These are phyloP conservation scores for Anolis sagrei DNA, from an alignment of 2,113 vertebrate genomes.

Conservation along the genomic window DNA sequence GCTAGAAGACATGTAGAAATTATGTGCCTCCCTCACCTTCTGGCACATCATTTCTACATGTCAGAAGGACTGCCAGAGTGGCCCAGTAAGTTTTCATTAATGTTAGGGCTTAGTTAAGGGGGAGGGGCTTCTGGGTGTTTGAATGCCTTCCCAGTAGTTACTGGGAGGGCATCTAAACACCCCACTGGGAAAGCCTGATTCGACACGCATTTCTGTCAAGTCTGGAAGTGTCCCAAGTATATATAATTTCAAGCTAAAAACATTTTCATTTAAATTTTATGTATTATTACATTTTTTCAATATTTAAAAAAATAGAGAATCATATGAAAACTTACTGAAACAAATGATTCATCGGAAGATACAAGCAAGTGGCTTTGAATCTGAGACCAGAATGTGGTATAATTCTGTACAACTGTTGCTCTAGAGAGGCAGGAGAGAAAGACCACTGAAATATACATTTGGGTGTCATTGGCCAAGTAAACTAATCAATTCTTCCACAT, in stretches of 20 bases:
- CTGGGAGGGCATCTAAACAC: too few species aligned
- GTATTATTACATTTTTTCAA: not conserved
- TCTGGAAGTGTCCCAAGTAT: not conserved
- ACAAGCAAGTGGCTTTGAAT: conserved; percentile 59
- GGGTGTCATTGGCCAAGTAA: not conserved
- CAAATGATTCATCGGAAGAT: not conserved
- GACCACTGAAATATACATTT: not conserved
- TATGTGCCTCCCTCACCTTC: too few species aligned
- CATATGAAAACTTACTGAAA: conserved; percentile 17
- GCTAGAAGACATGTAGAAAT: too few species aligned
- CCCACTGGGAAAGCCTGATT: too few species aligned
- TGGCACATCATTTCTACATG: too few species aligned
- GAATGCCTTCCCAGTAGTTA: too few species aligned
- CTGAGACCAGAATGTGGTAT: conserved; percentile 65
- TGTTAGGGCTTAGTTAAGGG: too few species aligned
- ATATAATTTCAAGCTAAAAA: not conserved
- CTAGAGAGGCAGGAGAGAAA: conserved; percentile 57
- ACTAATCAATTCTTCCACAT: not conserved
- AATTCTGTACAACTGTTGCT: conserved; percentile 70
- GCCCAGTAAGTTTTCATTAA: too few species aligned
- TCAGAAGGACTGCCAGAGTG: too few species aligned
- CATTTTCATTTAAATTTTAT: not conserved
- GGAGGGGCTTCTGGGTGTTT: too few species aligned
- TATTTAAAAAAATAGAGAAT: not conserved
- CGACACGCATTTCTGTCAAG: too few species aligned